Evolutionary conservation across 2,888 invertebrate genomes (phyloP).

Genomic region (Nemotelus pantherinus): DNA sequence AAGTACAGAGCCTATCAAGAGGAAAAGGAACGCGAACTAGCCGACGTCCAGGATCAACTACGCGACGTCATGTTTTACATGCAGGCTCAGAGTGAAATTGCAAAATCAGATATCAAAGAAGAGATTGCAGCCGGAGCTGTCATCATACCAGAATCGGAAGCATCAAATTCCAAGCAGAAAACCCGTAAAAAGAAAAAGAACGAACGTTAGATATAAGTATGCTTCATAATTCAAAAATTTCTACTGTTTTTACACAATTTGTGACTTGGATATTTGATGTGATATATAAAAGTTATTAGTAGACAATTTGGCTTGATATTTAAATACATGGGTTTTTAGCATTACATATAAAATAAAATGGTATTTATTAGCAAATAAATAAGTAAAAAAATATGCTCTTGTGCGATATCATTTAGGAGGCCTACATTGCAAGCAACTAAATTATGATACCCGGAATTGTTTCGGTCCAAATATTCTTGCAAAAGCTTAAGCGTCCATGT

Average conservation of each 20-base stretch:
- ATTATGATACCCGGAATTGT: too few species aligned
- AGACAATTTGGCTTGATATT: background rate
- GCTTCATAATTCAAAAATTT: background rate
- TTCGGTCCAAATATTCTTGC: too few species aligned
- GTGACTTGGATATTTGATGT: slow-evolving; percentile 9
- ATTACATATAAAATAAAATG: too few species aligned
- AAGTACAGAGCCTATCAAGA: slow-evolving; percentile 66
- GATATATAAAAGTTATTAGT: background rate
- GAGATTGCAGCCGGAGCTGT: slow-evolving; percentile 61
- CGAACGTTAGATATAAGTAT: slow-evolving; percentile 17
- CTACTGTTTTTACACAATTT: background rate
- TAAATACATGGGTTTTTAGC: background rate
- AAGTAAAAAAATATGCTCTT: too few species aligned
- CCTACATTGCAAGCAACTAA: too few species aligned
- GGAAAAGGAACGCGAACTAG: slow-evolving; percentile 76
- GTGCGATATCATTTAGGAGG: too few species aligned
- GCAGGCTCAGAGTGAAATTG: slow-evolving; percentile 76
- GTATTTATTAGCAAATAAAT: too few species aligned
- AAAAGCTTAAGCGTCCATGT: too few species aligned
- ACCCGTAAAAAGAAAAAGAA: slow-evolving; percentile 58
- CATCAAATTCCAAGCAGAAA: slow-evolving; percentile 47
- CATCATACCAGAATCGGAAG: slow-evolving; percentile 57
- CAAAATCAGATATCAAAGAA: slow-evolving; percentile 61
- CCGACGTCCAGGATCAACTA: slow-evolving; percentile 89
- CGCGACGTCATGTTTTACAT: slow-evolving; percentile 97